Base-by-base conservation (phyloP, 2,888 invertebrate species). In the Ferdinandea cuprea region DNA sequence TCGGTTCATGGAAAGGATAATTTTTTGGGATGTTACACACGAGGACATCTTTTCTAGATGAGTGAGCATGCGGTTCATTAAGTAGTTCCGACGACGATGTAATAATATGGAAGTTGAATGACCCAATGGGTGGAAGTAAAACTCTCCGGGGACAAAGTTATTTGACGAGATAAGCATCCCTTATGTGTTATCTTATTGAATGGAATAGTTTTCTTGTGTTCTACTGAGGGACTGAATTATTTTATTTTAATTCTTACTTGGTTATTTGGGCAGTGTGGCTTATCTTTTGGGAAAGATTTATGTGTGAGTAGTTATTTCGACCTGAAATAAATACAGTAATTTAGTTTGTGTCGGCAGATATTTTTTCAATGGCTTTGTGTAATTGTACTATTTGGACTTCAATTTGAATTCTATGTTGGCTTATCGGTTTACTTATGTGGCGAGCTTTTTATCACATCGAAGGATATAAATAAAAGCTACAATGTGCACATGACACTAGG, bases 101-200 rank as follows among this genome's bases (percentile, higher is more conserved):
- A 63, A 63, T 54, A 72, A 63, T 21, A 54, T 72, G 52, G 19
- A 52, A 61, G 72, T 63, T 63, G 54, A 54, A 63, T 54, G 63
- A 54, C 25, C 63, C 44, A 25, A 28, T 19, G 42, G 63, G 61
- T 44, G 46, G 44, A 44, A 28, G 40, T 32, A 21, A 35, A 28
- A 42, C 42, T 71, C 72, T 46, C 11, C 11, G 44, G 52, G 54
- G 72, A 72, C 72, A 44, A 54, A 63, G 61, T 72, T 54, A 72
- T 72, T 72, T 54, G 25, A 44, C 35, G 61, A 63, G 54, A 63
- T 63, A 72, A 63, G 25, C 35, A 37, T 72, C 44, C 28, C 32
- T 25, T 35, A 72, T 72, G 72, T 72, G 72, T 46, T 54, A 72
- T 72, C 72, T 72, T 72, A 63, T 72, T 72, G 42, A 72, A 72